Percentiles rank a stretch among this genome's conserved stretches.
Evolutionary conservation across 2,113 vertebrate genomes (phyloP).

Genomic region (Eonycteris spelaea): DNA sequence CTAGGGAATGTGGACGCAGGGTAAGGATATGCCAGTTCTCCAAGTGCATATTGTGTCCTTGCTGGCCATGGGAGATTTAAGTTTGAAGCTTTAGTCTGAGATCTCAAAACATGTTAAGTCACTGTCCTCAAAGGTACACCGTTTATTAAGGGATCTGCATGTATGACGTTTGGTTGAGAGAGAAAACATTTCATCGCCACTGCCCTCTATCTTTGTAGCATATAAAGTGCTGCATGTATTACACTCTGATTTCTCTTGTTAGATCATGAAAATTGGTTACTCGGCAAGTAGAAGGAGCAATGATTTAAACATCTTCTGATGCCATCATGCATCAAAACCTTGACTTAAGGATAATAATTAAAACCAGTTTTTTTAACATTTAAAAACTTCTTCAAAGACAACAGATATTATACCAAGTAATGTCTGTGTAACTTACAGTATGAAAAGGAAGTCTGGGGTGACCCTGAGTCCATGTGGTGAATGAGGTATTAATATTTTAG

Average conservation of each 20-base stretch:
- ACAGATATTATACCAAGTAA: background rate
- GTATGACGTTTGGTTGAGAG: background rate
- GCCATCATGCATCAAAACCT: background rate
- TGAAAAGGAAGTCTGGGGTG: background rate
- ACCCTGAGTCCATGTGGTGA: background rate
- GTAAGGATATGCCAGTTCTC: background rate
- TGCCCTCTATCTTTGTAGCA: background rate
- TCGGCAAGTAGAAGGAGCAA: background rate
- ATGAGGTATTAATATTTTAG: background rate
- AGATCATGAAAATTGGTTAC: background rate
- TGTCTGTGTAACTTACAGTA: background rate
- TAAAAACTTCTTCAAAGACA: background rate
- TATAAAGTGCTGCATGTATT: background rate
- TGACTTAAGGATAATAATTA: background rate
- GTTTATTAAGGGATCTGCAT: background rate
- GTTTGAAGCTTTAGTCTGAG: background rate
- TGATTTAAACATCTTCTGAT: background rate
- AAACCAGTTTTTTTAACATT: background rate
- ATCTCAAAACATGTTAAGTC: background rate
- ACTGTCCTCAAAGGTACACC: background rate
- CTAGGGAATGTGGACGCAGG: accelerated
- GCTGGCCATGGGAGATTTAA: background rate
- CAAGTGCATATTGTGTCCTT: background rate
- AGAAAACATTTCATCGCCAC: background rate
- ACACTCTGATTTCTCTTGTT: background rate